Evolutionary conservation across 2,888 invertebrate species (phyloP), one percentile per base, ranked within the genome.

Genomic region (Hartigia nigra): DNA sequence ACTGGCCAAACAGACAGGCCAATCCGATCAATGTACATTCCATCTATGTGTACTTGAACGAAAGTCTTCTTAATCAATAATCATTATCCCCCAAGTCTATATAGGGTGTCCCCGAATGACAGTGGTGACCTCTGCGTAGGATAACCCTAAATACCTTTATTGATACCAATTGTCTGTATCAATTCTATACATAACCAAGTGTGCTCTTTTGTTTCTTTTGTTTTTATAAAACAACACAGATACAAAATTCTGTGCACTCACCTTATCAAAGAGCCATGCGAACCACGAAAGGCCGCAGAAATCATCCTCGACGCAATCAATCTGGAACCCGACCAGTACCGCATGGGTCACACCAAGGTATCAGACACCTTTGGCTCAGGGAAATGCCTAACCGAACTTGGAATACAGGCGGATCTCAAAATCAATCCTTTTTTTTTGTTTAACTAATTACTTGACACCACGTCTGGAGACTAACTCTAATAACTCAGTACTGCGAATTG

Each of bases 161-260:
- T 55, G 55, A 55, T 55, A 55, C 39, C 39, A 55, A 23, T 9
- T 55, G 55, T 55, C 55, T 55, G 55, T 55, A 23, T 55, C 55
- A 55, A 55, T 23, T 2, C 55, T 55, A 0, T 55, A 55, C 23
- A 23, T 55, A 55, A 55, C 23, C 23, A 55, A 23, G 55, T 55
- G 23, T 35, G 31, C 55, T 69, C 32, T 32, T 4, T 76, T 11
- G 5, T 23, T 39, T 39, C 34, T 77, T 79, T 76, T 76, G 31
- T 55, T 37, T 75, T 79, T 80, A 81, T 76, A 75, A 82, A 79
- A 89, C 91, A 93, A 94, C 94, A 94, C 96, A 98, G 98, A 96
- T 99, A 99, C 96, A 98, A 98, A 95, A 98, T 99, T 95, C 96
- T 99, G 95, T 98, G 98, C 94, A 97, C 98, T 92, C 96, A 96